Evolutionary conservation across 1,140 invertebrate genomes (phyloP), one percentile per base, ranked within the genome.

Genomic region (Drosophila obscura): DNA sequence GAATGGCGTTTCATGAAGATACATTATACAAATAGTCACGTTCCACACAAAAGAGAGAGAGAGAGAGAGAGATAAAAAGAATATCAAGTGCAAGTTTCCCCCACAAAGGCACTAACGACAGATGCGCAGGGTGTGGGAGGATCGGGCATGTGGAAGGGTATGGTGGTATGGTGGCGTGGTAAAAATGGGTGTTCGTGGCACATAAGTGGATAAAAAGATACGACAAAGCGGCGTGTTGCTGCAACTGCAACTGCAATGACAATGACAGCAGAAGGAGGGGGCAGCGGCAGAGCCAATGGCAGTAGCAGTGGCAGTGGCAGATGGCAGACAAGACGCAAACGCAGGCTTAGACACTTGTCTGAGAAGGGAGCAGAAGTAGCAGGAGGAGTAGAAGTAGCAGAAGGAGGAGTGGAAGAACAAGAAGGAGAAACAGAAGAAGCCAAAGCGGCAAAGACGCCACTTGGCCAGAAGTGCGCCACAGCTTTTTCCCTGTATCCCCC

Each of bases 11-110:
- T 39, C 35, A n/a, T n/a, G 68, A 48, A 81, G 66, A 62, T 52
- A 75, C 64, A 74, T 77, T 61, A 77, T 61, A 52, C 64, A 39
- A 77, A 85, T 80, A 81, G 77, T 85, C 81, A 87, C 82, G 82
- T 81, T 65, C 65, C 9, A 48, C 43, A 44, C 64, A 58, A 61
- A 46, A 28, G 46, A 52, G 22, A 58, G 19, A 26, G 44, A 28
- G 16, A 28, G 46, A 52, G 22, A 58, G 19, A 26, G 44, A 28
- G 16, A 72, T 60, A 73, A 64, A 67, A 55, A 62, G 55, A 80
- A 81, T 77, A 81, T 74, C 77, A 77, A 87, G 77, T 84, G 82
- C 73, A 80, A 75, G 62, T 71, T 69, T 46, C 44, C 41, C 48
- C 68, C 66, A 61, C 58, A 63, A 67, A 77, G 55, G 45, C 80